Percentiles rank a stretch among this genome's conserved stretches.
phyloP scores from a whole-genome alignment of 2,797 vertebrate species.

The Anisognathus igniventris region DNA sequence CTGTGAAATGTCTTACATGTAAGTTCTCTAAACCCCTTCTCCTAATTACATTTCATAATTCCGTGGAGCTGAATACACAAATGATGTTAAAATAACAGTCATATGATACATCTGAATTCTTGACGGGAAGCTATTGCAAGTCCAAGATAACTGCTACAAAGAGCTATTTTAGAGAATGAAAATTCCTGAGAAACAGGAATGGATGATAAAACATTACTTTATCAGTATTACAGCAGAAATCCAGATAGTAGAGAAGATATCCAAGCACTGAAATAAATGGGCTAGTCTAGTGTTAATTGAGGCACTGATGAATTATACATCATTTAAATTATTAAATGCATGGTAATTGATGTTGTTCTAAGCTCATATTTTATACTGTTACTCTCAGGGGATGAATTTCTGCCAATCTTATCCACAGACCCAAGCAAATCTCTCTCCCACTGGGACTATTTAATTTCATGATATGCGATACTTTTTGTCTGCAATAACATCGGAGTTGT shows the following conservation, averaged over 20 bases:
- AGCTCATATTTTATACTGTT: not conserved
- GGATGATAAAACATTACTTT: not conserved
- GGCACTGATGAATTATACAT: not conserved
- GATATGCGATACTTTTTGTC: not conserved
- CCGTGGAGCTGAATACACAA: conserved; percentile 19
- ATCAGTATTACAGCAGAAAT: not conserved
- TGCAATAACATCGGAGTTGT: not conserved
- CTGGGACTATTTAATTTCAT: not conserved
- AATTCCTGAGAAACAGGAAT: not conserved
- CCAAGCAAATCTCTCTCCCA: not conserved
- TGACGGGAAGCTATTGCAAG: not conserved
- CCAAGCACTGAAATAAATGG: not conserved
- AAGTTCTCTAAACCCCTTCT: not conserved
- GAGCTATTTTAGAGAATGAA: not conserved
- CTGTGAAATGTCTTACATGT: not conserved
- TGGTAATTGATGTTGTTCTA: not conserved
- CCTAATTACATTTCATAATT: not conserved
- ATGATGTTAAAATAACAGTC: conserved; percentile 29
- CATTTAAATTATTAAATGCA: not conserved
- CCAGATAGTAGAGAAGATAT: not conserved
- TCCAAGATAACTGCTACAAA: not conserved
- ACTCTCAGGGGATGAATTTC: not conserved
- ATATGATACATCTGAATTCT: conserved; percentile 14
- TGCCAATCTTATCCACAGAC: not conserved
- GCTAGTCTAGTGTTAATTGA: not conserved